A percentile compares a stretch with the other conserved stretches of the same genome.
These are phyloP conservation scores for Phymastichus coffea DNA, from an alignment of 1,140 invertebrate species.

Conservation along the genomic window DNA sequence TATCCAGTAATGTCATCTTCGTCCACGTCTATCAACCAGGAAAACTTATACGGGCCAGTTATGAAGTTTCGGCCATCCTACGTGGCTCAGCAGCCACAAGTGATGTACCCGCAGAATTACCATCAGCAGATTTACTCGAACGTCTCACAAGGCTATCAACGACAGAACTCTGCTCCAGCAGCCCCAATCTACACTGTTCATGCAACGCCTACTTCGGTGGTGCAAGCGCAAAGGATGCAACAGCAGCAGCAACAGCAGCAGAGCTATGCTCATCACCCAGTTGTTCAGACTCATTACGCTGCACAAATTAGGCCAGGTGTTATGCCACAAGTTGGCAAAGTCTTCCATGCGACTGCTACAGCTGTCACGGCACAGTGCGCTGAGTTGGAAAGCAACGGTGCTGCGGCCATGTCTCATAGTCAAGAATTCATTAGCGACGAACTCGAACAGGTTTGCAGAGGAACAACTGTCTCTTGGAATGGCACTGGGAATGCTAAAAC, in stretches of 20 bases:
- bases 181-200: conserved; percentile 47
- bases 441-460: conserved; percentile 24
- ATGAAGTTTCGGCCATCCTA: conserved; percentile 43
- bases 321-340: conserved; percentile 15
- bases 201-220: conserved; percentile 38
- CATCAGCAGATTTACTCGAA: conserved; percentile 49
- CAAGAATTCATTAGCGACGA: too few species aligned
- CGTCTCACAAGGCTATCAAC: conserved; percentile 34
- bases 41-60: conserved; percentile 52
- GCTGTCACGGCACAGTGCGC: background rate
- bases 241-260: conserved; percentile 30
- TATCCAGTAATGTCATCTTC: conserved; percentile 1
- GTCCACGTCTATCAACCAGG: conserved; percentile 26
- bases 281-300: conserved; percentile 33
- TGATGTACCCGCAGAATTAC: conserved; percentile 38
- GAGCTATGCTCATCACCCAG: conserved; percentile 24
- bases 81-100: background rate
- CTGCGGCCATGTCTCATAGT: too few species aligned
- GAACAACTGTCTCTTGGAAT: conserved; percentile 21
- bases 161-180: conserved; percentile 31
- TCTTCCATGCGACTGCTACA: background rate
- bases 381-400: too few species aligned
- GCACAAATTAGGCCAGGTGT: conserved; percentile 6
- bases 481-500: too few species aligned
- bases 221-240: conserved; percentile 45